Evolutionary conservation across 2,113 vertebrate species (phyloP), one percentile per base, ranked within the genome.

Genomic region (Himantopus leucocephalus): DNA sequence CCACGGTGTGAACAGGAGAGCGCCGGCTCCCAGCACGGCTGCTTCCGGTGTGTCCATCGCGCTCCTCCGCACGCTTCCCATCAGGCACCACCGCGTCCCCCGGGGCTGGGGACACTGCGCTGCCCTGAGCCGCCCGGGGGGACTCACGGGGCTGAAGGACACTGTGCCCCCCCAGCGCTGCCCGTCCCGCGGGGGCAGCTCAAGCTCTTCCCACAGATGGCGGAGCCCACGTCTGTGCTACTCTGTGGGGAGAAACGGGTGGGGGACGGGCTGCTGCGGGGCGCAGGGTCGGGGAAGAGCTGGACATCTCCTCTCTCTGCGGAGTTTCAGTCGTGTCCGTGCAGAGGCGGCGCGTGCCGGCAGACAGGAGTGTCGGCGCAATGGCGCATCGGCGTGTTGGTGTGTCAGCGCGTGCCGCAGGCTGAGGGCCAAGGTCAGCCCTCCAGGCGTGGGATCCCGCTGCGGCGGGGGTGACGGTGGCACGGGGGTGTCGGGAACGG

Each of bases 311-410:
- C 2, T 8, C 2, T 48, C 41, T 43, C 3, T 1, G 12, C 2
- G n/a, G 4, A 9, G n/a, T 9, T 30, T 45, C 50, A 5, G 55
- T 14, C 9, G 4, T 7, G 0, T 2, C 39, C 2, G 0, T 1
- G 35, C 68, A 14, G 24, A 5, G 64, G 47, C 74, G 56, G 63
- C 32, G 26, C 1, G 15, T 9, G 1, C 26, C 59, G 4, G 50
- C 20, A 9, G 74, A 12, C 10, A 18, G 50, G 41, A 4, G 2
- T 3, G 39, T 22, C 12, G 27, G 37, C 3, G 32, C 22, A 48
- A 12, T 8, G 47, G 47, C 21, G 47, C 18, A 21, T 10, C 20
- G 35, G 58, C 22, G n/a, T 14, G 21, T 4, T 4, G 34, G 20
- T 10, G n/a, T 16, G n/a, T 35, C 10, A 7, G 43, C 1, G 32